These are phyloP conservation scores for Serranochromis macrocephalus DNA, from an alignment of 2,113 vertebrate genomes.

Conservation along the genomic window DNA sequence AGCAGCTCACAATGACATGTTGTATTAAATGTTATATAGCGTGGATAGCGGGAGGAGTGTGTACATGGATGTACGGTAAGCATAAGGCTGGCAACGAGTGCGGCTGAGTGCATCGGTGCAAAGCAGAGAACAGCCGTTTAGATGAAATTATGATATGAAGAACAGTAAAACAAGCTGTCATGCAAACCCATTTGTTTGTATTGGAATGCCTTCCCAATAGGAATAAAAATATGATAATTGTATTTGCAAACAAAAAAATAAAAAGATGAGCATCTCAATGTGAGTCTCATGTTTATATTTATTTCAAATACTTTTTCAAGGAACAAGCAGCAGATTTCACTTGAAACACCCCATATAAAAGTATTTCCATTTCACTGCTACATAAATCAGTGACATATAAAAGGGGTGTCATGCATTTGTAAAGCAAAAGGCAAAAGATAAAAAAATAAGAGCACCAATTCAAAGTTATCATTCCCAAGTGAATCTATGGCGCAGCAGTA, in stretches of 20 bases:
- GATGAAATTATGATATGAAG: conserved; percentile 21
- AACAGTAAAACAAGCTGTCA: neutral
- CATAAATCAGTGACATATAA: neutral
- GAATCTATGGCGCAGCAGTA: neutral
- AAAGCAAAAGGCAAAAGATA: neutral
- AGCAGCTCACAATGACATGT: neutral
- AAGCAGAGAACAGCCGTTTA: neutral
- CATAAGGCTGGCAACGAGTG: neutral
- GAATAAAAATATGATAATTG: neutral
- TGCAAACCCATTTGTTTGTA: neutral
- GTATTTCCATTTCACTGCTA: neutral
- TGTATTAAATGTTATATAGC: neutral
- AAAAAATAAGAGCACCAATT: neutral
- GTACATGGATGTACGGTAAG: neutral
- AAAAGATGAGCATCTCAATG: neutral
- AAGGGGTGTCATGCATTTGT: neutral
- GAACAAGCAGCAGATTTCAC: neutral
- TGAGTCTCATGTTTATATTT: neutral
- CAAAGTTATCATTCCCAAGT: neutral
- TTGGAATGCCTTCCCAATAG: neutral
- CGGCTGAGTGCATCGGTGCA: neutral
- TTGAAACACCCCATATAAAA: neutral
- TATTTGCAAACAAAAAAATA: neutral
- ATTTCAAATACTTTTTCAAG: neutral
- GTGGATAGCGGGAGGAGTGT: neutral